These are phyloP conservation scores for Clarias gariepinus DNA, from an alignment of 2,113 vertebrate genomes.

Conservation along the genomic window DNA sequence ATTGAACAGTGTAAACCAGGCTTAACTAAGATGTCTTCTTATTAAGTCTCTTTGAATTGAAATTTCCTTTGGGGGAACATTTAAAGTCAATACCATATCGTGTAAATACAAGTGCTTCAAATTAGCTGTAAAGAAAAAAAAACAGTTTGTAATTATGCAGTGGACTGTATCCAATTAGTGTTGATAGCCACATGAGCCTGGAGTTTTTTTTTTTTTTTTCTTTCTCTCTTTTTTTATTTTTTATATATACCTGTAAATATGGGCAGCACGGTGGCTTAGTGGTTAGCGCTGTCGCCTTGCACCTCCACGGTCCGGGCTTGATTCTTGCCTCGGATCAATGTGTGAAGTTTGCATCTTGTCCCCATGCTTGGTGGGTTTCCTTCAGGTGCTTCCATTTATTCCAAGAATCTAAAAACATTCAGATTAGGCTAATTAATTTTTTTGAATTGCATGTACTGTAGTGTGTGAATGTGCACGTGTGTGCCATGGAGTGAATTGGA, in stretches of 20 bases:
- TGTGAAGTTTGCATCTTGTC: too few species aligned
- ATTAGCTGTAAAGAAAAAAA: constrained; percentile 44
- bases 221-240: constrained; percentile 43
- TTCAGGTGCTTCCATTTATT: too few species aligned
- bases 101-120: constrained; percentile 50
- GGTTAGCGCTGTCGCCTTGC: too few species aligned
- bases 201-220: constrained; percentile 48
- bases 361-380: too few species aligned
- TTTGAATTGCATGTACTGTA: too few species aligned
- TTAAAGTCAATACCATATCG: constrained; percentile 54
- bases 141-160: constrained; percentile 57
- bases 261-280: too few species aligned
- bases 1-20: background rate
- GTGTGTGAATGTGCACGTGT: too few species aligned
- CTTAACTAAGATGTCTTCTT: constrained; percentile 38
- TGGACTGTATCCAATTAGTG: constrained; percentile 68
- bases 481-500: too few species aligned
- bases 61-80: constrained; percentile 51
- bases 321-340: too few species aligned
- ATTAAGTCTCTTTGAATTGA: constrained; percentile 53
- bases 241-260: background rate
- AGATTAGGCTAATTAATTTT: too few species aligned
- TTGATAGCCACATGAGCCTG: constrained; percentile 57
- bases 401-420: too few species aligned
- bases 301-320: too few species aligned